Evolutionary conservation across 1,140 invertebrate genomes (phyloP).

Genomic region (Drosophila punjabiensis): DNA sequence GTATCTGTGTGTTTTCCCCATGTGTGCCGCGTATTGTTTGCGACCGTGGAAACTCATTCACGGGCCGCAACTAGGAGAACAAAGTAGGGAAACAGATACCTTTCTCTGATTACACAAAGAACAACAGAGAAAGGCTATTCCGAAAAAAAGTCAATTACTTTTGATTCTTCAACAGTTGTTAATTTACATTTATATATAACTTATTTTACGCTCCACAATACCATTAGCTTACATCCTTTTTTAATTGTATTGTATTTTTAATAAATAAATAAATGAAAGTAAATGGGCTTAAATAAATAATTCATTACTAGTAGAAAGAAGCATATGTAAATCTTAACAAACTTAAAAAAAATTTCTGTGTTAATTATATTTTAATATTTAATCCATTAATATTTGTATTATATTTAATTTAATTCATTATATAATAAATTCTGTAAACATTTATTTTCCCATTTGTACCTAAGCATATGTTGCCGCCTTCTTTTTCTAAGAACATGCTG

Average conservation of each 20-base stretch:
- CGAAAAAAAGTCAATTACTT: background rate
- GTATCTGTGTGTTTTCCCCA: conserved; percentile 17
- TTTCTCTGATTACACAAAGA: conserved; percentile 31
- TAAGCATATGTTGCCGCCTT: background rate
- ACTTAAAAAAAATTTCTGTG: background rate
- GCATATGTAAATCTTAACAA: background rate
- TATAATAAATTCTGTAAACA: background rate
- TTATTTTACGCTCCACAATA: no score
- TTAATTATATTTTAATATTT: background rate
- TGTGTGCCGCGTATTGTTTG: conserved; percentile 44
- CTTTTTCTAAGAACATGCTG: no score
- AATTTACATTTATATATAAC: background rate
- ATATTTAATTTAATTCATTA: background rate
- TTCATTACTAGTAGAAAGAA: background rate
- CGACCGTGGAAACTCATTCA: conserved; percentile 61
- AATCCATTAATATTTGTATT: background rate
- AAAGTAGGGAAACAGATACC: conserved; percentile 17
- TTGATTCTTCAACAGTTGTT: background rate
- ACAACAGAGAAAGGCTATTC: conserved; percentile 9
- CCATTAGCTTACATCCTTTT: no score
- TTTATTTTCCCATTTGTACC: background rate
- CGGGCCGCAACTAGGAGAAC: conserved; percentile 52
- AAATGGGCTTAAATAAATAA: background rate
- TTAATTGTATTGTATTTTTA: no score
- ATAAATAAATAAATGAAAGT: background rate